Evolutionary conservation across 2,888 invertebrate species (phyloP).

Genomic region (Xestia ashworthii): DNA sequence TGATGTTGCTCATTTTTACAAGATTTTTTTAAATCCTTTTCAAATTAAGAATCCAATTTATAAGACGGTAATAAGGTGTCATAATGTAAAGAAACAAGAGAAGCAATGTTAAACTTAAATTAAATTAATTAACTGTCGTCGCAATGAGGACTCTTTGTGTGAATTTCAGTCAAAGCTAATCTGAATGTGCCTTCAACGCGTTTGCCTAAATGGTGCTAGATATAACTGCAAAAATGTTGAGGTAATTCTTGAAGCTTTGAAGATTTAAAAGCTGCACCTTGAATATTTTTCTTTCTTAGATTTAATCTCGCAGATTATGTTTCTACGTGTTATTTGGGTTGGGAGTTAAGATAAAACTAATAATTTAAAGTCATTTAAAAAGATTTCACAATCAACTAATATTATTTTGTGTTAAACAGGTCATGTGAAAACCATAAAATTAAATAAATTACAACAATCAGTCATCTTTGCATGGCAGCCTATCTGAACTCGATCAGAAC

Average conservation of each 20-base stretch:
- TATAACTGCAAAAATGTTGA: constrained; percentile 6
- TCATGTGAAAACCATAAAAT: not conserved
- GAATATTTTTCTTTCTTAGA: not conserved
- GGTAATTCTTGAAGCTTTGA: constrained; percentile 1
- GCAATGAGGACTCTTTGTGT: constrained; percentile 23
- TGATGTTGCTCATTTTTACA: no score
- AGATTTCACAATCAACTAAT: not conserved
- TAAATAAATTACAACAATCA: not conserved
- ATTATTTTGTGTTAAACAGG: not conserved
- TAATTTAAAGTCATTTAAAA: not conserved
- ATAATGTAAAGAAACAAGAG: constrained; percentile 28
- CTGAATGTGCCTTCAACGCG: constrained; percentile 10
- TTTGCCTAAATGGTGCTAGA: constrained; percentile 22
- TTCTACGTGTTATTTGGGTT: not conserved
- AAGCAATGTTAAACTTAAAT: constrained; percentile 25
- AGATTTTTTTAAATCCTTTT: no score
- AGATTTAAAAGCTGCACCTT: not conserved
- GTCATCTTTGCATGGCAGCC: not conserved
- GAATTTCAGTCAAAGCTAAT: constrained; percentile 34
- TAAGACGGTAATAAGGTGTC: constrained; percentile 17
- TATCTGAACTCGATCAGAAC: not conserved
- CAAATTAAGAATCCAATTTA: constrained; percentile 5
- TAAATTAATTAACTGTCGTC: constrained; percentile 34
- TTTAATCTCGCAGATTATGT: not conserved
- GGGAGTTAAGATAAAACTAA: not conserved